phyloP scores from a whole-genome alignment of 2,888 invertebrate species.

The Polymixis flavicincta region DNA sequence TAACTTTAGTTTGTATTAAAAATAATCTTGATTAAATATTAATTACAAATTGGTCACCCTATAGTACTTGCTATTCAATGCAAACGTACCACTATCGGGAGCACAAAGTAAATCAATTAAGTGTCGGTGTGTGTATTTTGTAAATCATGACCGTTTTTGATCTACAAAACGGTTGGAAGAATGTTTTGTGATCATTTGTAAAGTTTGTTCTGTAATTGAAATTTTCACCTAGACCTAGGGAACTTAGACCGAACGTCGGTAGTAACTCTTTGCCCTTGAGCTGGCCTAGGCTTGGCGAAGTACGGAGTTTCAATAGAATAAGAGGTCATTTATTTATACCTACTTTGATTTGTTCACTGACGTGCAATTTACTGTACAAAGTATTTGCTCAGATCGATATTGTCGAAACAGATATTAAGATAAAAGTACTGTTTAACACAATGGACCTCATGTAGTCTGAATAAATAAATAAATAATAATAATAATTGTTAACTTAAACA shows the following conservation, averaged over 20 bases:
- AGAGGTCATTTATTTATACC: not conserved
- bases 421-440: not conserved
- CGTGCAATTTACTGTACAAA: not conserved
- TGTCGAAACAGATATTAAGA: not conserved
- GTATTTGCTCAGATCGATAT: not conserved
- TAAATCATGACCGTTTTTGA: slow-evolving; percentile 7
- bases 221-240: not conserved
- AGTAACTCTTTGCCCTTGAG: not conserved
- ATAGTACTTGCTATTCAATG: not conserved
- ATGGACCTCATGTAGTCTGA: too few species aligned
- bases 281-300: not conserved
- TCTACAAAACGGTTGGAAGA: not conserved
- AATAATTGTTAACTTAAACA: not conserved
- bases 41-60: not conserved
- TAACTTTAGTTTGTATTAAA: not conserved
- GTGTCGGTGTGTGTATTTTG: slow-evolving; percentile 1
- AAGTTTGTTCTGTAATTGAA: not conserved
- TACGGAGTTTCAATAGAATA: not conserved
- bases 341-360: not conserved
- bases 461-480: too few species aligned
- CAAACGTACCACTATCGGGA: slow-evolving; percentile 7
- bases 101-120: slow-evolving; percentile 31
- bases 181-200: slow-evolving; percentile 1
- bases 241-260: not conserved
- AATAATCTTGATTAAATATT: not conserved